Evolutionary conservation across 2,113 vertebrate species (phyloP), one percentile per base, ranked within the genome.

Genomic region (Murina feae): DNA sequence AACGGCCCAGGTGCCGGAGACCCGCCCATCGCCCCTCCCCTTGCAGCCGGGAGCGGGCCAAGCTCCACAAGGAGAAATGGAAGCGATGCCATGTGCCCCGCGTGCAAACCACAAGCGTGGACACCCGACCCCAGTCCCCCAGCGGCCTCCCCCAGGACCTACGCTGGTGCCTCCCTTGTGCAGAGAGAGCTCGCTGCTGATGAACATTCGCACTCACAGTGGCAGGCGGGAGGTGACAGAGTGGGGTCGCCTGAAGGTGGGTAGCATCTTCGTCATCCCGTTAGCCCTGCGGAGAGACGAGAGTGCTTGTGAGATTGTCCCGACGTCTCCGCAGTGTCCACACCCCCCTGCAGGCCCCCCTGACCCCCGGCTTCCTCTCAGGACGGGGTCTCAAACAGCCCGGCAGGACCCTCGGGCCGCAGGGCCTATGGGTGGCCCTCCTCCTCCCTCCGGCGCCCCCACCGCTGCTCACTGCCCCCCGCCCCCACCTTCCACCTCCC

Each of bases 1-100:
- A 0, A 14, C 0, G 7, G 3, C 16, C 0, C n/a, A 30, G 4
- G 39, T 2, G 28, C 39, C 8, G 0, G 7, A 18, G 18, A 10
- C 3, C 11, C 0, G 3, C 12, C 28, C n/a, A 1, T 14, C 0
- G 3, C 12, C 28, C n/a, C 1, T 9, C n/a, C 35, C 39, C 44
- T 30, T 9, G 44, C 39, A 3, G 49, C 44, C 0, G 13, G 53
- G 32, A 20, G 6, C 30, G 68, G 21, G 1, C 18, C 3, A 18
- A 14, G 42, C 42, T 20, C 1, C 25, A 39, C 3, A 3, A 25
- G n/a, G n/a, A 6, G 10, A 20, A 8, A 0, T 0, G 1, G 20
- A 16, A 9, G 58, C 0, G 0, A 9, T 2, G 14, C 4, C 47
- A 65, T 2, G 11, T 23, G 1, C 0, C 4, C 60, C 55, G 3